Conservation (phyloP, 2,113 vertebrate genomes). For the Cyrtonyx montezumae region DNA sequence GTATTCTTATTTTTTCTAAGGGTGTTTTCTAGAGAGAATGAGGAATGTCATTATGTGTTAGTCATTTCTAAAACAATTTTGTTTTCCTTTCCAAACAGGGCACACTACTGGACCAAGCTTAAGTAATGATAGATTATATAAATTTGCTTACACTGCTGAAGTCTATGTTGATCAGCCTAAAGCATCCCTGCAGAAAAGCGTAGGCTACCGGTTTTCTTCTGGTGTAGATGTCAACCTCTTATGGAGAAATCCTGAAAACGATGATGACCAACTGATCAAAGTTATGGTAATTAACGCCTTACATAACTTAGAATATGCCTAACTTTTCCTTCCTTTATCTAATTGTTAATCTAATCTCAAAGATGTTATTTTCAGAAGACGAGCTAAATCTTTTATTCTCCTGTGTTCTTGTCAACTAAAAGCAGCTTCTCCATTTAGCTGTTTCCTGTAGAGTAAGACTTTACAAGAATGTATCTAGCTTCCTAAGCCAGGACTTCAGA, state of each 20-base stretch:
- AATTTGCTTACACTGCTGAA: constrained; percentile 88
- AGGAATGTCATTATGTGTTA: neutral
- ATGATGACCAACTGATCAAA: constrained; percentile 90
- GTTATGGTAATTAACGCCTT: constrained; percentile 77
- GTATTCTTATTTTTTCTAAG: neutral
- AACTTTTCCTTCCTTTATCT: neutral
- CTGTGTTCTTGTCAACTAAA: neutral
- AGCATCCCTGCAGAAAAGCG: constrained; percentile 78
- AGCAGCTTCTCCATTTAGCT: neutral
- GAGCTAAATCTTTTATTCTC: neutral
- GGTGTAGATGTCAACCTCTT: constrained; percentile 85
- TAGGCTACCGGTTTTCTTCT: constrained; percentile 87
- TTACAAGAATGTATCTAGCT: neutral
- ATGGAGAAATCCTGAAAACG: constrained; percentile 90
- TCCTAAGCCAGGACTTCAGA: neutral
- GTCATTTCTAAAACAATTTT: neutral
- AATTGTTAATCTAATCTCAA: neutral
- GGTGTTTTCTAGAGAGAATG: neutral
- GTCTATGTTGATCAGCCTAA: constrained; percentile 83
- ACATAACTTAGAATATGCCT: neutral
- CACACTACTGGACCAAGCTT: constrained; percentile 87
- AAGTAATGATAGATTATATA: constrained; percentile 90
- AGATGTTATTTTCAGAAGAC: neutral
- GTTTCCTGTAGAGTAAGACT: neutral
- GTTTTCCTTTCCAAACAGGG: constrained; percentile 77